Percentiles rank a stretch among this genome's conserved stretches.
Conservation (phyloP, 1,140 invertebrate species). For the Cotesia chilonis region DNA sequence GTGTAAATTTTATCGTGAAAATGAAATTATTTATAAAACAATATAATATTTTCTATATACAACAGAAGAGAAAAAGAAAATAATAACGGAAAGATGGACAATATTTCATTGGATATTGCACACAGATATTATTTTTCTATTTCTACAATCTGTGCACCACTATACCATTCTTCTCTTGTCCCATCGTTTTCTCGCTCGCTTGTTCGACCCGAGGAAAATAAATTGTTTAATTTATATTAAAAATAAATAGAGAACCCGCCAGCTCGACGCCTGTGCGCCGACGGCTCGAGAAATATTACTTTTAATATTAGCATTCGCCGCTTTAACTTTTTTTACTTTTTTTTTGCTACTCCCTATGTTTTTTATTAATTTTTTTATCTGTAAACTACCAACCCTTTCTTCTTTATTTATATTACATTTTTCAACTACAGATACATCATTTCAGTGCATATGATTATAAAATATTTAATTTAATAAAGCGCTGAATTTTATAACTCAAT, state of each 20-base stretch:
- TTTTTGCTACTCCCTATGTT: conserved; percentile 26
- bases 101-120: conserved; percentile 62
- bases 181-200: conserved; percentile 26
- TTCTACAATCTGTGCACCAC: conserved; percentile 45
- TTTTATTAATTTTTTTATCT: conserved; percentile 26
- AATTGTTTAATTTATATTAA: conserved; percentile 49
- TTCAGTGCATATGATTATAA: too few relatives aligned
- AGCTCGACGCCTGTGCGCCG: conserved; percentile 43
- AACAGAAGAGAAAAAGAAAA: conserved; percentile 8
- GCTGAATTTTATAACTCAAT: conserved; percentile 43
- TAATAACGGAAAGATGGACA: conserved; percentile 38
- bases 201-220: conserved; percentile 41
- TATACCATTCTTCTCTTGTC: conserved; percentile 10
- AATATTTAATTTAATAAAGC: conserved; percentile 21
- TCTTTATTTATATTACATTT: too few relatives aligned
- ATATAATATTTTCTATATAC: conserved; percentile 1
- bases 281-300: conserved; percentile 58
- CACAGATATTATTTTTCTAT: conserved; percentile 58
- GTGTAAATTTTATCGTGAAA: not conserved
- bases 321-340: conserved; percentile 31
- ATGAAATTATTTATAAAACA: not conserved
- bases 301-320: conserved; percentile 58
- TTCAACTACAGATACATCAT: too few relatives aligned
- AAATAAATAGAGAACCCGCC: conserved; percentile 45
- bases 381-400: not conserved